These are phyloP conservation scores for Cremastinae sp. DNA, from an alignment of 2,888 invertebrate genomes.

Conservation along the genomic window DNA sequence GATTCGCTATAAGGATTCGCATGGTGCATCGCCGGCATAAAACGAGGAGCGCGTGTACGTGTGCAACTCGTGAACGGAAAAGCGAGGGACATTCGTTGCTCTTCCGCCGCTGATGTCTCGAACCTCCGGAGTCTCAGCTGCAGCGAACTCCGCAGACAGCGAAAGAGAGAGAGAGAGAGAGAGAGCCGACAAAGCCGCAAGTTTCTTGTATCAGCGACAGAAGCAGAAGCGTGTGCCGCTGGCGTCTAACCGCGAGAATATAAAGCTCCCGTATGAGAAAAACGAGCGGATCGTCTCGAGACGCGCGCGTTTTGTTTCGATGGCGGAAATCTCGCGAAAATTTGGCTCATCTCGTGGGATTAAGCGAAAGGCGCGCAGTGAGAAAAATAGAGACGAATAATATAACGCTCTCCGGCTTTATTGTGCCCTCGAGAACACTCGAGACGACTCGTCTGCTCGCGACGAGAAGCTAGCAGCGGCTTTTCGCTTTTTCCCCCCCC, in stretches of 20 bases:
- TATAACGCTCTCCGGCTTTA: slow-evolving; percentile 19
- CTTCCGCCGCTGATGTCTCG: slow-evolving; percentile 44
- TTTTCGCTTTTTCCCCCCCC: slow-evolving; percentile 44
- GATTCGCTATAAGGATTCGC: slow-evolving; percentile 59
- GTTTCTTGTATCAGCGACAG: slow-evolving; percentile 57
- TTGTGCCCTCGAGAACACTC: slow-evolving; percentile 18
- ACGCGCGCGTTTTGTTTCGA: slow-evolving; percentile 53
- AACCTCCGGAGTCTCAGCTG: slow-evolving; percentile 53
- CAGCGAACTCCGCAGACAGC: slow-evolving; percentile 25
- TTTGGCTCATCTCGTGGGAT: slow-evolving; percentile 43
- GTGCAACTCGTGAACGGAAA: slow-evolving; percentile 1
- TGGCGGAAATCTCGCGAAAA: slow-evolving; percentile 54
- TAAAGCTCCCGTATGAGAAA: slow-evolving; percentile 38
- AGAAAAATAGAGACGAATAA: background rate
- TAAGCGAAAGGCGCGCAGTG: background rate
- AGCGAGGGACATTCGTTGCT: slow-evolving; percentile 32
- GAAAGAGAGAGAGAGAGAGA: slow-evolving; percentile 19
- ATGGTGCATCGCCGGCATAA: slow-evolving; percentile 55
- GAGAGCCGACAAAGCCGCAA: slow-evolving; percentile 51
- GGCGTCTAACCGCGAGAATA: slow-evolving; percentile 49
- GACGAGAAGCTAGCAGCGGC: slow-evolving; percentile 25
- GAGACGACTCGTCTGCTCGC: slow-evolving; percentile 8
- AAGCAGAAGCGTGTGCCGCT: slow-evolving; percentile 39
- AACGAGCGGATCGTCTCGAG: slow-evolving; percentile 46
- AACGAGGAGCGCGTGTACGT: slow-evolving; percentile 20